Base-by-base conservation (phyloP, 1,140 invertebrate species). In the Colletes latitarsis region DNA sequence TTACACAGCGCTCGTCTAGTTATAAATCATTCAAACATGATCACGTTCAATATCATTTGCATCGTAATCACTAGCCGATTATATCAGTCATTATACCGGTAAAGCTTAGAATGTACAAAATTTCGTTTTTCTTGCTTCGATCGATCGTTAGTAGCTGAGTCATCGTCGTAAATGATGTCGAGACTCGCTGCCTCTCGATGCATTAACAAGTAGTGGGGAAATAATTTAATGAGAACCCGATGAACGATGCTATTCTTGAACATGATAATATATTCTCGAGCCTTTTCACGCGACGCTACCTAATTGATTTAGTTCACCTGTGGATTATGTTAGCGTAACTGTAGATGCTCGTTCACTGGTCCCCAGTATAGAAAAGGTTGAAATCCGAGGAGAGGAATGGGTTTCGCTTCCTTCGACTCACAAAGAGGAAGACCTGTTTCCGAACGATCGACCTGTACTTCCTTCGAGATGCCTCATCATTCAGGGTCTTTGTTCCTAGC, bases 361-460 rank as follows among this genome's bases (percentile, higher is more conserved):
- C 17, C 0, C 30, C 19, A 30, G 62, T 43, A 41, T 30, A 30
- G 30, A 21, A n/a, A 41, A 74, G 62, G 52, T 21, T 75, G 77
- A 74, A 60, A 79, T 49, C 21, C 41, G 77, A 73, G 76, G 73
- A 49, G 62, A 46, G 30, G 30, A 30, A 30, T 30, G 30, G 77
- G 30, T 62, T 55, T 76, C 67, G 17, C 63, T 64, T 76, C 68
- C 68, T 72, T 39, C 6, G 30, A 10, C 21, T 57, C 21, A 69
- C 57, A 52, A 46, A 71, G 19, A 68, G 49, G 41, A 58, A 60
- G 72, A 77, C 74, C 62, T 72, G 82, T 30, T 81, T 71, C 69
- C 82, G 55, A 76, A 17, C 71, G 82, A 70, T 71, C 66, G 82
- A 57, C 14, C 77, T 70, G 82, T 77, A 84, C 82, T 85, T 85